These are phyloP conservation scores for Eilema depressum DNA, from an alignment of 2,888 invertebrate species.

Conservation along the genomic window DNA sequence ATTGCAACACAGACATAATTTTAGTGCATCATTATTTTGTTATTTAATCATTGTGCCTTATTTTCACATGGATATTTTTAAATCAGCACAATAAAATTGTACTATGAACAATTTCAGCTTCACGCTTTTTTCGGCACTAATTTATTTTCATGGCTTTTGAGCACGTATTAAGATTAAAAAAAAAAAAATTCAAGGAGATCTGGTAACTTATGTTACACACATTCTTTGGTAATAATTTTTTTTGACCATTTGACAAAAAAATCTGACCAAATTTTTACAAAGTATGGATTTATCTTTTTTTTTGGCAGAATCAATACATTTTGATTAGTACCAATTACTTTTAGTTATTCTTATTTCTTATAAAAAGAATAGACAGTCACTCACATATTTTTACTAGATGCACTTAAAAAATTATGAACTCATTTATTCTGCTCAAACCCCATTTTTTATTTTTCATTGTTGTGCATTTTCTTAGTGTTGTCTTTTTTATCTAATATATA, in stretches of 20 bases:
- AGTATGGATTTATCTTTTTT: slow-evolving; percentile 27
- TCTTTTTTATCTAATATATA: slow-evolving; percentile 41
- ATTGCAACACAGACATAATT: slow-evolving; percentile 27
- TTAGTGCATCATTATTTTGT: slow-evolving; percentile 36
- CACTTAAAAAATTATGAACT: slow-evolving; percentile 72
- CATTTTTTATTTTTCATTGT: slow-evolving; percentile 78
- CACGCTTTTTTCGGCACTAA: slow-evolving; percentile 42
- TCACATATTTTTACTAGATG: slow-evolving; percentile 41
- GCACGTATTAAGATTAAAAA: slow-evolving; percentile 41
- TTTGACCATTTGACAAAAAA: not conserved
- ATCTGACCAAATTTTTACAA: not conserved
- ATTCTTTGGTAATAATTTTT: no score
- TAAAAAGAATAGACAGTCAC: slow-evolving; percentile 34
- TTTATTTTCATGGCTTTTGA: slow-evolving; percentile 47
- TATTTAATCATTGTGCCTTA: slow-evolving; percentile 31
- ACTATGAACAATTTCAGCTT: slow-evolving; percentile 46
- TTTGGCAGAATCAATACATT: slow-evolving; percentile 25
- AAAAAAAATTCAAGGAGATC: slow-evolving; percentile 33
- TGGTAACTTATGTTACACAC: slow-evolving; percentile 22
- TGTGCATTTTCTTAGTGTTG: slow-evolving; percentile 65
- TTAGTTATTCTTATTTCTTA: slow-evolving; percentile 11
- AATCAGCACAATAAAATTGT: slow-evolving; percentile 45
- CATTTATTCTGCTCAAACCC: slow-evolving; percentile 86
- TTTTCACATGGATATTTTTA: slow-evolving; percentile 41
- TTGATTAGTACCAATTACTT: not conserved